Evolutionary conservation across 2,113 vertebrate species (phyloP), one percentile per base, ranked within the genome.

Genomic region (Cichladusa arquata): DNA sequence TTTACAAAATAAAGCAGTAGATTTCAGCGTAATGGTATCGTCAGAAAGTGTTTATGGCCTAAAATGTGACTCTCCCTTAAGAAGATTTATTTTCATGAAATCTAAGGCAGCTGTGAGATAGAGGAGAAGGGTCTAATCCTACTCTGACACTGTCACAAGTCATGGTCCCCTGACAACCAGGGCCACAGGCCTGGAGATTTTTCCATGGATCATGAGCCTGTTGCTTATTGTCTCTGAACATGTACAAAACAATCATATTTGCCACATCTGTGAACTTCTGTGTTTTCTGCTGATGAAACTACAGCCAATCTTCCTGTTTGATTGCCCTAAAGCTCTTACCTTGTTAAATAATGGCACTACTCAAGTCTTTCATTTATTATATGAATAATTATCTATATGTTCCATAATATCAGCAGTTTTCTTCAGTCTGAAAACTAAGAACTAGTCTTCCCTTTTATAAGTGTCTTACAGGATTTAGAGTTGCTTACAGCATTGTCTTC

Each of bases 101-200:
- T 73, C 48, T 78, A 90, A 96, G 82, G 88, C 76, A 94, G 90
- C 82, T 88, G 94, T 88, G 82, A 93, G 88, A 92, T 22, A 96
- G 88, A 90, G 64, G 90, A 97, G 94, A 96, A 95, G 94, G 93
- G 38, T 88, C 92, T 94, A 96, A 95, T 90, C 86, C 92, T 60
- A 11, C 51, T 51, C 79, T 86, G 92, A 77, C 51, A 92, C 64
- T 78, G 44, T 54, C 67, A 77, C 73, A 95, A 95, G 40, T 53
- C 82, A 40, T 28, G 8, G 69, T 33, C 40, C 67, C 48, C 48
- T 64, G 72, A 60, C 26, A 61, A 77, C n/a, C 29, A 2, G 29
- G 36, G 61, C 70, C 90, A 79, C 53, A 44, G 64, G 40, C 87
- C 87, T 45, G 34, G 29, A 50, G 66, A 19, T 20, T 90, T 81